Base-by-base conservation (phyloP, 2,113 vertebrate genomes). In the Okapia johnstoni region DNA sequence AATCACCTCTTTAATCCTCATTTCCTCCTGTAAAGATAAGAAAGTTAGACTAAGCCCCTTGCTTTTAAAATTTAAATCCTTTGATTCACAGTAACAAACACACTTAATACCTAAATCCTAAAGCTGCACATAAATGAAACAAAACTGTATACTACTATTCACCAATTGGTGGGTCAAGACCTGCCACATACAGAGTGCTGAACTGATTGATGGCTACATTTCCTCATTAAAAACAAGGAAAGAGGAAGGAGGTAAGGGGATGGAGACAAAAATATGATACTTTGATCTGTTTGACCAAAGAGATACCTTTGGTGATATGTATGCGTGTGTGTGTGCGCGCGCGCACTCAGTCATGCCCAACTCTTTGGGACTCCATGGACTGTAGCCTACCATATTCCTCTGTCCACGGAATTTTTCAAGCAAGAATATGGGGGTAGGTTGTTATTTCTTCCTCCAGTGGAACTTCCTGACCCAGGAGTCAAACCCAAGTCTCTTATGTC, bases 181-280 rank as follows among this genome's bases (percentile, higher is more conserved):
- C 46, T 55, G 40, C 30, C 30, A 91, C 40, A 36, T 91, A 40
- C 43, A 83, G 96, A 79, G 48, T 26, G 94, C 0, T 58, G 26
- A 43, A 80, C 4, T 48, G 26, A 58, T 3, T 48, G 4, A 55
- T 6, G 7, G 88, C 54, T 58, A 61, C 16, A 66, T 80, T 26
- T 87, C 50, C 25, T 94, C 92, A 86, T 43, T 58, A 85, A 81
- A 90, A 77, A 97, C 11, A 92, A 95, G 5, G 55, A 61, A 89
- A 28, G 40, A 6, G 13, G 3, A 1, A 43, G 33, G 15, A 11
- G 9, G 26, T 10, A 23, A 11, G 40, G 19, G 25, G 7, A 23
- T 52, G 33, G 57, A 50, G 25, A 63, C 19, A 54, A 86, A 92
- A 89, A 55, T 58, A 19, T 28, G 90, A 30, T 90, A 84, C 28